These are phyloP conservation scores for Geophilus truncorum DNA, from an alignment of 2,888 invertebrate genomes.

Conservation along the genomic window DNA sequence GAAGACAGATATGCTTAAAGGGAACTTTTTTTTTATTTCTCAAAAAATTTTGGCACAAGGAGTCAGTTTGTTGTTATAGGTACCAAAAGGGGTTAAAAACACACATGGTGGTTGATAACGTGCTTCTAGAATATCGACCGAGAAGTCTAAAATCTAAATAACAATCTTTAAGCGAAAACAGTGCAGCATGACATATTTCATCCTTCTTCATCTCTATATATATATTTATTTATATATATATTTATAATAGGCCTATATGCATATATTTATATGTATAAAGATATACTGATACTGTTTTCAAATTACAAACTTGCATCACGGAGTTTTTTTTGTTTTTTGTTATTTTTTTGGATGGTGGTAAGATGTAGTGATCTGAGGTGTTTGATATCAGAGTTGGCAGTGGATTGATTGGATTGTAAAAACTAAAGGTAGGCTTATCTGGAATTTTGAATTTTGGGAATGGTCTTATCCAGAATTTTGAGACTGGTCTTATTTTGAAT, in stretches of 20 bases:
- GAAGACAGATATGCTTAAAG: conserved; percentile 21
- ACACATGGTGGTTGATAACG: conserved; percentile 23
- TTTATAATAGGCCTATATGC: conserved; percentile 24
- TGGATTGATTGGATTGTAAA: no score
- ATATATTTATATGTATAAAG: conserved; percentile 27
- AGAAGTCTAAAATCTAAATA: conserved; percentile 27
- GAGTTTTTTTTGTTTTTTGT: background rate
- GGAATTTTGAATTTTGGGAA: no score
- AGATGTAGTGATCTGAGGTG: background rate
- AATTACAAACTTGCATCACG: conserved; percentile 19
- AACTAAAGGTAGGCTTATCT: no score
- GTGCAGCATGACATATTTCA: conserved; percentile 10
- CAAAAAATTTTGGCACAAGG: conserved; percentile 18
- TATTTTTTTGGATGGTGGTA: background rate
- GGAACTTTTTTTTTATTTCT: background rate
- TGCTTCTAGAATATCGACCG: conserved; percentile 22
- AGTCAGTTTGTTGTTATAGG: background rate
- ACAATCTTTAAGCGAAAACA: conserved; percentile 23
- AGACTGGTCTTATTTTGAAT: no score
- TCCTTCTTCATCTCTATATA: background rate
- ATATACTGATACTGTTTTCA: conserved; percentile 13
- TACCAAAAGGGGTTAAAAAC: conserved; percentile 15
- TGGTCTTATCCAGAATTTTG: no score
- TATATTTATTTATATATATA: background rate
- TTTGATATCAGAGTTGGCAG: no score